Base-by-base conservation (phyloP, 2,797 vertebrate genomes). In the Eospalax fontanierii region DNA sequence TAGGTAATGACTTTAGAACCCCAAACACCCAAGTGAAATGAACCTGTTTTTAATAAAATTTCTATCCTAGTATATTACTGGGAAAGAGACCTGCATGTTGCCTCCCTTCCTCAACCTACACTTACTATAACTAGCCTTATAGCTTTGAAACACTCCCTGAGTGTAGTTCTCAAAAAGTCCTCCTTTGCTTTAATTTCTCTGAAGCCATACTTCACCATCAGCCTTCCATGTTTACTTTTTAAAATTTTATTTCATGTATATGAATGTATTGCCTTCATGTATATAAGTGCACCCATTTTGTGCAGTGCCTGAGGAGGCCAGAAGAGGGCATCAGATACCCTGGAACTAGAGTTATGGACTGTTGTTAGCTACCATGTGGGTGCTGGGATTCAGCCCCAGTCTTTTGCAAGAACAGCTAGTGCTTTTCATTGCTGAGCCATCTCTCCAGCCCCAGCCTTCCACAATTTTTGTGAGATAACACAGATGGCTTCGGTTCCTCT, bases 141-240 rank as follows among this genome's bases (percentile, higher is more conserved):
- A 91, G 38, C 59, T 68, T 4, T 71, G 65, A 40, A 40, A 88
- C 79, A 16, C 91, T 83, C 33, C 50, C 83, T 90, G 83, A 38
- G 46, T 33, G 59, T 46, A 57, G 14, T 87, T 90, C 28, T 82
- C 40, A 93, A 43, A 93, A 93, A 87, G 46, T 14, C 70, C 46
- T 94, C 7, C 11, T 92, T 89, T 85, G 33, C 61, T 35, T 83
- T 90, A 43, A 40, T 75, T 88, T 73, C 66, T 92, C 90, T 92
- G n/a, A 93, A 89, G 40, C 57, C 24, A 12, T 84, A 21, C 28
- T 94, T 50, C 57, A 65, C 65, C 8, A 8, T 84, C 68, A 87
- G 0, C 57, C 21, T 93, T 78, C 81, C 66, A 68, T n/a, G n/a
- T n/a, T n/a, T n/a, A n/a, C n/a, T n/a, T n/a, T n/a, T n/a, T n/a